Evolutionary conservation across 2,113 vertebrate genomes (phyloP).

Genomic region (Ophthalmolycus amberensis): DNA sequence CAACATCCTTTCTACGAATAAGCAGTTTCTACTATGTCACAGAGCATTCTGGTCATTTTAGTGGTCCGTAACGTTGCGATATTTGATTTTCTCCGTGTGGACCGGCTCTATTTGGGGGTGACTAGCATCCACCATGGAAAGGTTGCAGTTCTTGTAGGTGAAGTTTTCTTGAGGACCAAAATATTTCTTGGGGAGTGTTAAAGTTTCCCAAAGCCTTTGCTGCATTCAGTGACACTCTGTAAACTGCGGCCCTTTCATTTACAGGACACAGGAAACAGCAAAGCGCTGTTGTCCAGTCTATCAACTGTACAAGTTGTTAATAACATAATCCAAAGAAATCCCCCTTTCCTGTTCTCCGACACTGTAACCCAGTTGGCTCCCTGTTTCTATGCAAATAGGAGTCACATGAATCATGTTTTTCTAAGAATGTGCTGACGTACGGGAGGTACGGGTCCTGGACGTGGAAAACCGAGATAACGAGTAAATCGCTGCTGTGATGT

Average conservation of each 20-base stretch:
- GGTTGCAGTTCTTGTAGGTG: too few relatives aligned
- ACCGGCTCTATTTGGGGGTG: too few relatives aligned
- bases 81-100: too few relatives aligned
- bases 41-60: background rate
- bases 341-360: slow-evolving; percentile 32
- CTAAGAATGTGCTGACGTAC: background rate
- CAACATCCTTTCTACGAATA: background rate
- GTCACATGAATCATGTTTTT: background rate
- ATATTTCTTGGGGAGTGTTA: slow-evolving; percentile 1
- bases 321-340: slow-evolving; percentile 12
- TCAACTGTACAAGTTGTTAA: background rate
- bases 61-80: background rate
- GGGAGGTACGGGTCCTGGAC: slow-evolving; percentile 3
- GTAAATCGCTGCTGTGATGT: slow-evolving; percentile 14
- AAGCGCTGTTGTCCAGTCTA: background rate
- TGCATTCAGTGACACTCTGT: slow-evolving; percentile 18
- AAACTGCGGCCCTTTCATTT: slow-evolving; percentile 28
- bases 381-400: too few relatives aligned
- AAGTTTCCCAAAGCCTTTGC: background rate
- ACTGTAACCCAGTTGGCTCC: background rate
- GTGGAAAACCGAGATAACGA: slow-evolving; percentile 17
- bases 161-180: too few relatives aligned
- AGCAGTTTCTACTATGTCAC: background rate
- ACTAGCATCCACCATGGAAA: too few relatives aligned
- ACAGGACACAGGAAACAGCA: slow-evolving; percentile 26